A percentile compares a stretch with the other conserved stretches of the same genome.
Evolutionary conservation across 2,797 vertebrate species (phyloP).

Genomic region (Pangasius djambal): DNA sequence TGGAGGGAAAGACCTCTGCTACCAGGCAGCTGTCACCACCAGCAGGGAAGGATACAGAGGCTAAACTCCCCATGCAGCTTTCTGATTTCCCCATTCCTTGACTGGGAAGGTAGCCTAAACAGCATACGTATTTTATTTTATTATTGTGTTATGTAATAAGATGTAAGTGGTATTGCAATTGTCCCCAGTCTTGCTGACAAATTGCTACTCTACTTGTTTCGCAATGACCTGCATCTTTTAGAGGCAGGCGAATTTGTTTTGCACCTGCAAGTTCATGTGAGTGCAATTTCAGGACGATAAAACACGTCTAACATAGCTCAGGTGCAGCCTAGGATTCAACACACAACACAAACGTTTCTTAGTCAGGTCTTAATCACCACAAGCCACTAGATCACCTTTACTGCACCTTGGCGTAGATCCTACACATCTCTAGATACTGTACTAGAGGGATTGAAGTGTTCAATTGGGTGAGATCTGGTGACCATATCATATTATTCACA

Average conservation of each 20-base stretch:
- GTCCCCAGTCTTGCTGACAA: neutral
- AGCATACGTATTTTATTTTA: constrained; percentile 9
- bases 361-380: neutral
- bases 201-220: constrained; percentile 8
- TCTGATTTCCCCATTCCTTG: constrained; percentile 37
- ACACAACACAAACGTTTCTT: neutral
- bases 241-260: constrained; percentile 23
- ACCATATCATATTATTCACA: neutral
- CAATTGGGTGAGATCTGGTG: neutral
- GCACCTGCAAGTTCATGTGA: constrained; percentile 42
- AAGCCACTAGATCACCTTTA: neutral
- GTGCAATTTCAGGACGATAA: neutral
- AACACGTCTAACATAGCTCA: neutral
- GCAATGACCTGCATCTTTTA: constrained; percentile 25
- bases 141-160: constrained; percentile 19
- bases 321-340: constrained; percentile 5
- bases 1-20: constrained; percentile 75
- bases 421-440: neutral
- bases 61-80: constrained; percentile 50
- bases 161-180: neutral
- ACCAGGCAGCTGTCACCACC: constrained; percentile 75
- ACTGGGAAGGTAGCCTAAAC: neutral
- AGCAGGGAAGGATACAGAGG: constrained; percentile 67
- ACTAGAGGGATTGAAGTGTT: neutral
- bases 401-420: neutral